Conservation (phyloP, 2,797 vertebrate genomes). For the Percopsis omiscomaycus region DNA sequence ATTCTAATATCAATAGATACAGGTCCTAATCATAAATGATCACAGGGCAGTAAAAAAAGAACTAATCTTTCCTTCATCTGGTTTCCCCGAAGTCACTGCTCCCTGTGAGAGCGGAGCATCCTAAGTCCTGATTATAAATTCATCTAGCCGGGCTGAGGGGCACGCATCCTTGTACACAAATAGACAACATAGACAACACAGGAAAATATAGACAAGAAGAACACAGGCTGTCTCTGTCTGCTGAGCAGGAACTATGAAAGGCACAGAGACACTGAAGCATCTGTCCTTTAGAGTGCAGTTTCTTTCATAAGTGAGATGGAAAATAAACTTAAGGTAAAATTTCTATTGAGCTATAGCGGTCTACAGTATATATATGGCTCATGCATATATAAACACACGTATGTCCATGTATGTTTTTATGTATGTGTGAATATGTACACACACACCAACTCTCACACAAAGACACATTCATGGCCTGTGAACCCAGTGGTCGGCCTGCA, state of each 20-base stretch:
- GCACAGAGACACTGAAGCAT: conserved; percentile 8
- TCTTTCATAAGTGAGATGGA: not conserved
- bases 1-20: conserved; percentile 14
- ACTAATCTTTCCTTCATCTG: conserved; percentile 41
- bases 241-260: conserved; percentile 29
- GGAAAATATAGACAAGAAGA: conserved; percentile 49
- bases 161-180: conserved; percentile 52
- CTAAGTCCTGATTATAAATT: conserved; percentile 70
- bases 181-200: conserved; percentile 46
- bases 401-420: not conserved
- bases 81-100: conserved; percentile 48
- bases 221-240: conserved; percentile 31
- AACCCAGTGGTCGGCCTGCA: no score
- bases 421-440: no score
- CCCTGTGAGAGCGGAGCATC: conserved; percentile 45
- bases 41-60: conserved; percentile 31
- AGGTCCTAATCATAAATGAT: conserved; percentile 28
- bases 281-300: not conserved
- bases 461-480: no score
- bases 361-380: no score
- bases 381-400: conserved; percentile 4
- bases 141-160: conserved; percentile 48
- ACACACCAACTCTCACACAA: no score
- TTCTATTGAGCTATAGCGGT: not conserved
- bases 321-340: not conserved